Base-by-base conservation (phyloP, 1,140 invertebrate species). In the Vollenhovia emeryi region DNA sequence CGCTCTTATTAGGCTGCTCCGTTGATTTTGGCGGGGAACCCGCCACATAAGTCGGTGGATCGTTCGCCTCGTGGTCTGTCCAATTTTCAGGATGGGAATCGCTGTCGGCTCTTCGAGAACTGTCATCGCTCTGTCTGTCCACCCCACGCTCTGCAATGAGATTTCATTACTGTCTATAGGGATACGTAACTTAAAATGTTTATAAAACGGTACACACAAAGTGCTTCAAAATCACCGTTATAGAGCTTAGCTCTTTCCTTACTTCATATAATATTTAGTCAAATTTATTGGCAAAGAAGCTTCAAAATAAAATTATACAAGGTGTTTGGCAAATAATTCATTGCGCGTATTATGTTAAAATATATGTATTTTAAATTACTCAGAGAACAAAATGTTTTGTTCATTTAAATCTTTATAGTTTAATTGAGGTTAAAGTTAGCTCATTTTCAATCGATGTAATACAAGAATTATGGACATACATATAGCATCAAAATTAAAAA, bases 31-130 rank as follows among this genome's bases (percentile, higher is more conserved):
- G 95, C n/a, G 95, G 95, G 43, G 95, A 95, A 2, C 95, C 95
- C 5, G 95, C 92, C 2, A 94, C 74, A 24, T 92, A 92, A 68
- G 92, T 95, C 75, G 95, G 95, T 1, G 95, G 93, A 88, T 96
- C 96, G 75, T 96, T 96, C 7, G 95, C 95, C 73, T 96, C 96
- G 79, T 95, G 95, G 86, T 96, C 96, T 4, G 95, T 96, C 94
- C 95, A 96, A 84, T 95, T 96, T 86, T 96, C 95, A 69, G 95
- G 94, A 90, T 96, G 95, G n/a, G 95, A 96, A 90, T 96, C 96
- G 48, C 96, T 96, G 92, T 96, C 96, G 3, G 95, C 96, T 86
- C 95, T 95, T 86, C 96, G 95, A 18, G 96, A 96, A 89, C 95
- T 96, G 88, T 96, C 96, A 84, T 96, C 96, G 91, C 96, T 96